Evolutionary conservation across 2,888 invertebrate species (phyloP), one percentile per base, ranked within the genome.

Genomic region (Onchidella celtica): DNA sequence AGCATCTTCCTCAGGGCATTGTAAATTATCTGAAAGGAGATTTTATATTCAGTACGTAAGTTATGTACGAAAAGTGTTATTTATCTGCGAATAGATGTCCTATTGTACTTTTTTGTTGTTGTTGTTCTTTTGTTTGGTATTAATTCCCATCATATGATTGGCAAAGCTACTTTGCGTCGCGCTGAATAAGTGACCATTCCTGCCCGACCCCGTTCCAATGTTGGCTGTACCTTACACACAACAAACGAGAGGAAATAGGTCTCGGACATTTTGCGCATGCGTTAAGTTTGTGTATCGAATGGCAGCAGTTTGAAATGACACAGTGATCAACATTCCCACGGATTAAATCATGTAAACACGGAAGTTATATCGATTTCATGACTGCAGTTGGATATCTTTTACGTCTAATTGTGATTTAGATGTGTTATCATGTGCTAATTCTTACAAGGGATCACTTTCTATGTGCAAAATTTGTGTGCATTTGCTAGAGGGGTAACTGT

Each of bases 291-390:
- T 84, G 85, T 84, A 83, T 83, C 83, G 84, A 86, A 85, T 86
- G 84, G 84, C 76, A 83, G 82, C 80, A 82, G 83, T 86, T 86
- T 84, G 83, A 86, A 86, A 75, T 63, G 63, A 70, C 73, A 79
- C 81, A 74, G 77, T 47, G 63, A 68, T 65, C 38, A 74, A 83
- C 74, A 82, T 86, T 84, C 85, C 82, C 84, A 85, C 83, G 83
- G 84, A 86, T 77, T 79, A 77, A 80, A 47, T 70, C 63, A 68
- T 57, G 72, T 68, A 65, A 70, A 70, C 69, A 76, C 65, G 82
- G 82, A 80, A 80, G 75, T 82, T 63, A 32, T 68, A 69, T 36
- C 27, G 76, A 72, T 72, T 75, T 69, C 68, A 21, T 57, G 17
- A 29, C n/a, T 24, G 32, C 47, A 55, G 68, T 76, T 74, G 47